Evolutionary conservation across 1,140 invertebrate species (phyloP).

Genomic region (Gerris buenoi): DNA sequence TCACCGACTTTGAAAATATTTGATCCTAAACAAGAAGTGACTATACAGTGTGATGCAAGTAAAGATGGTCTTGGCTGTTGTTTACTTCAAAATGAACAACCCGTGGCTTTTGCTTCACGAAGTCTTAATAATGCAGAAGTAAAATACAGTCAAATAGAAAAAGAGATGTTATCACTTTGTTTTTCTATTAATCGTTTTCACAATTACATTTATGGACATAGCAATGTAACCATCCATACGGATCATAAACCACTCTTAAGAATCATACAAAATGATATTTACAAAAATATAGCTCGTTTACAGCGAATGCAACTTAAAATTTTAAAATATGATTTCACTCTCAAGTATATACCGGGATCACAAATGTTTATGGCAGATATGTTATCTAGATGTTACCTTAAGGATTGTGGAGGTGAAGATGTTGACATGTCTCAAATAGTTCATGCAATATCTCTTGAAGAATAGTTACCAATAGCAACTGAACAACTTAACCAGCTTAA

Average conservation of each 20-base stretch:
- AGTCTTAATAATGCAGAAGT: conserved; percentile 25
- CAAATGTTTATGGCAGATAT: conserved; percentile 17
- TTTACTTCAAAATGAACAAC: conserved; percentile 21
- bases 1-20: conserved; percentile 23
- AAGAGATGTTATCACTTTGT: conserved; percentile 30
- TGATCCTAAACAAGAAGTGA: conserved; percentile 17
- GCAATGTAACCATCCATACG: conserved; percentile 26
- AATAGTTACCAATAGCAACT: conserved; percentile 10
- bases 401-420: conserved; percentile 9
- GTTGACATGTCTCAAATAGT: conserved; percentile 10
- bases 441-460: conserved; percentile 9
- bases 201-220: conserved; percentile 23
- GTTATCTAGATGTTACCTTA: conserved; percentile 15
- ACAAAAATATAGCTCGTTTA: conserved; percentile 27
- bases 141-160: conserved; percentile 33
- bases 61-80: conserved; percentile 23
- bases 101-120: conserved; percentile 26
- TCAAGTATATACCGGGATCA: conserved; percentile 25
- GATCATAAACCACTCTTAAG: conserved; percentile 30
- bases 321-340: conserved; percentile 29
- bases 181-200: conserved; percentile 28
- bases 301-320: conserved; percentile 29
- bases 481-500: conserved; percentile 6
- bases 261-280: conserved; percentile 30
- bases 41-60: conserved; percentile 23